phyloP scores from a whole-genome alignment of 2,888 invertebrate genomes.

The Ennomos quercinarius region DNA sequence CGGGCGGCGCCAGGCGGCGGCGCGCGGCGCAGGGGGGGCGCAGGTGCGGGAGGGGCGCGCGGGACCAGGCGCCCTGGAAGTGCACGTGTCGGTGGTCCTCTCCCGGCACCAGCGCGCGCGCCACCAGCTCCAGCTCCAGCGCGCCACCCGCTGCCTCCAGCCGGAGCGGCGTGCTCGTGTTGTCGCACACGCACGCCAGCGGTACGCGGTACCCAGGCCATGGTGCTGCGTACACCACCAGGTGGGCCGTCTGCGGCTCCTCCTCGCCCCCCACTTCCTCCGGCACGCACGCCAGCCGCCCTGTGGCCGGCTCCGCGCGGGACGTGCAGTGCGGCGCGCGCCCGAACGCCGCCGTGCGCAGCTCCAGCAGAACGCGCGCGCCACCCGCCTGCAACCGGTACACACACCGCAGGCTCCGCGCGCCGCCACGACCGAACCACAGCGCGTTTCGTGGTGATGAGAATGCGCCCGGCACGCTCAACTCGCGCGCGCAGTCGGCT shows the following conservation, averaged over 20 bases:
- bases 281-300: constrained; percentile 79
- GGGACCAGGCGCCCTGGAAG: constrained; percentile 88
- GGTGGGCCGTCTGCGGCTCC: constrained; percentile 76
- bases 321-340: constrained; percentile 86
- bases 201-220: constrained; percentile 89
- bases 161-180: constrained; percentile 74
- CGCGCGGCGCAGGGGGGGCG: constrained; percentile 52
- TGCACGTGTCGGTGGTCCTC: constrained; percentile 94
- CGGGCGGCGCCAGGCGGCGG: constrained; percentile 61
- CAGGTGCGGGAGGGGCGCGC: constrained; percentile 38
- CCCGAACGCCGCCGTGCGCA: constrained; percentile 91
- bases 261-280: constrained; percentile 60
- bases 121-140: constrained; percentile 91
- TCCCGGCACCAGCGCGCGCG: constrained; percentile 89
- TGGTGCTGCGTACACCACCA: constrained; percentile 88
- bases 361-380: constrained; percentile 87
- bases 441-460: constrained; percentile 92
- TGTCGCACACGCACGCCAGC: constrained; percentile 93
- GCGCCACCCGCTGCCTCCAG: constrained; percentile 69
- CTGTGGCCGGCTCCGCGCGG: constrained; percentile 90
- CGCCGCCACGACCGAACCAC: constrained; percentile 93
- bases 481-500: constrained; percentile 64
- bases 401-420: constrained; percentile 90
- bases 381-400: constrained; percentile 90
- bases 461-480: constrained; percentile 84